Conservation (phyloP, 1,140 invertebrate species). For the Vollenhovia emeryi region DNA sequence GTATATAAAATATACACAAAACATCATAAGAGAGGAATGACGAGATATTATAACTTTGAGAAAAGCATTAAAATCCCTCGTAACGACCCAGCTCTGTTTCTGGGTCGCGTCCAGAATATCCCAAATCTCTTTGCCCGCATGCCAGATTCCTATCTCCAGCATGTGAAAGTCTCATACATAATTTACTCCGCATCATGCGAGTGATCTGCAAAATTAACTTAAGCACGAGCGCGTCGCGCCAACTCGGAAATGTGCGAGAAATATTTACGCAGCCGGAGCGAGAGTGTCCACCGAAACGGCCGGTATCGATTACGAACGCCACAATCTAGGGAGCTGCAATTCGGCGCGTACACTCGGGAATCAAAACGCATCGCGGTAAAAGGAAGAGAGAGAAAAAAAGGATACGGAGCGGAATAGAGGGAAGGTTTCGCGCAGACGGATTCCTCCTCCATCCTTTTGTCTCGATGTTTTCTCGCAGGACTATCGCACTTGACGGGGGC, state of each 20-base stretch:
- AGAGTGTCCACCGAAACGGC: background rate
- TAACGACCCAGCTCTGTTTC: background rate
- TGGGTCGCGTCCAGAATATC: background rate
- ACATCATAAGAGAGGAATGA: background rate
- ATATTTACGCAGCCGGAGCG: conserved; percentile 13
- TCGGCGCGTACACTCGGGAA: conserved; percentile 5
- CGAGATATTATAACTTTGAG: conserved; percentile 12
- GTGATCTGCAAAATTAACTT: conserved; percentile 43
- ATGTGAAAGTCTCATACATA: conserved; percentile 24
- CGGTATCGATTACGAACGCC: conserved; percentile 41
- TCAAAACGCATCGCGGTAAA: conserved; percentile 32
- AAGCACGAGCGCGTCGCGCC: background rate
- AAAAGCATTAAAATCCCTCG: conserved; percentile 2
- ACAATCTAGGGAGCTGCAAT: conserved; percentile 15
- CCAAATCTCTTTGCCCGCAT: conserved; percentile 10
- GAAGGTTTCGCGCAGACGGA: background rate
- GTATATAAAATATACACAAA: background rate
- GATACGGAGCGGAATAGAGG: background rate
- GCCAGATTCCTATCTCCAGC: background rate
- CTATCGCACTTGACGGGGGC: conserved; percentile 58
- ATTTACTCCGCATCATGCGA: conserved; percentile 29
- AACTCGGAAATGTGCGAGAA: conserved; percentile 10
- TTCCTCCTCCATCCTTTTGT: conserved; percentile 49
- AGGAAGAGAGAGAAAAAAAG: background rate
- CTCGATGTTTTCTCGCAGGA: conserved; percentile 60